A percentile compares a stretch with the other conserved stretches of the same genome.
Evolutionary conservation across 1,140 invertebrate species (phyloP).

Genomic region (Pteromalus puparum): DNA sequence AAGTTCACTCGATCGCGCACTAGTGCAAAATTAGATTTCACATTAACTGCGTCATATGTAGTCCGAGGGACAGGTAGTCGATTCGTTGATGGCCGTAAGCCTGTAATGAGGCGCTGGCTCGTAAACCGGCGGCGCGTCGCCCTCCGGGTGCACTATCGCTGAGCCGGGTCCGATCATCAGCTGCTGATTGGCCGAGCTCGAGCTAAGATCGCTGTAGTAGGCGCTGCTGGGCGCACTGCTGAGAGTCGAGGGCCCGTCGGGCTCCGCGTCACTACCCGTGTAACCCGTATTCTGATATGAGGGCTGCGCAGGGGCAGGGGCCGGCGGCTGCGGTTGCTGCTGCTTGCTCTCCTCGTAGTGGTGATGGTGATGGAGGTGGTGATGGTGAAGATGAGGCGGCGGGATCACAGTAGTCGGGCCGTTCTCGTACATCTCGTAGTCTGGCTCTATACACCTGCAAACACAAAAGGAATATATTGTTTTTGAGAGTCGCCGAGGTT

Average conservation of each 20-base stretch:
- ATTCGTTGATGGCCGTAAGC: constrained; percentile 81
- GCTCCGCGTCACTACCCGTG: constrained; percentile 80
- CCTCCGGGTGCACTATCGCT: constrained; percentile 64
- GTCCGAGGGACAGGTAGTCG: constrained; percentile 55
- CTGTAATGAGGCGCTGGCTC: constrained; percentile 67
- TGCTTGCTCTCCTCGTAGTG: constrained; percentile 59
- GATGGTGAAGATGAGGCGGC: constrained; percentile 66
- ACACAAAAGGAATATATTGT: not conserved
- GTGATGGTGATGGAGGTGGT: constrained; percentile 65
- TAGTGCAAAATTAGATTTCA: constrained; percentile 34
- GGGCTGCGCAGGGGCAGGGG: constrained; percentile 73
- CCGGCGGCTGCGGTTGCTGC: constrained; percentile 61
- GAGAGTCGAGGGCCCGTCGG: constrained; percentile 77
- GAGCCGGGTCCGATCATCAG: constrained; percentile 53
- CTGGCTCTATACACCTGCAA: constrained; percentile 71
- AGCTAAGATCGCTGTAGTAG: constrained; percentile 81
- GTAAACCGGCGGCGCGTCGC: constrained; percentile 59
- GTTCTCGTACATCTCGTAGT: constrained; percentile 75
- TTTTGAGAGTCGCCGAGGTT: not conserved
- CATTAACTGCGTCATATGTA: constrained; percentile 47
- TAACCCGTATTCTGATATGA: constrained; percentile 84
- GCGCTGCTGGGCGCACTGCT: constrained; percentile 83
- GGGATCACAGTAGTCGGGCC: constrained; percentile 67
- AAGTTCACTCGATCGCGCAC: not conserved
- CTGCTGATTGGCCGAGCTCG: constrained; percentile 65